Conservation (phyloP, 2,797 vertebrate genomes). For the Brachyalestes nurse region DNA sequence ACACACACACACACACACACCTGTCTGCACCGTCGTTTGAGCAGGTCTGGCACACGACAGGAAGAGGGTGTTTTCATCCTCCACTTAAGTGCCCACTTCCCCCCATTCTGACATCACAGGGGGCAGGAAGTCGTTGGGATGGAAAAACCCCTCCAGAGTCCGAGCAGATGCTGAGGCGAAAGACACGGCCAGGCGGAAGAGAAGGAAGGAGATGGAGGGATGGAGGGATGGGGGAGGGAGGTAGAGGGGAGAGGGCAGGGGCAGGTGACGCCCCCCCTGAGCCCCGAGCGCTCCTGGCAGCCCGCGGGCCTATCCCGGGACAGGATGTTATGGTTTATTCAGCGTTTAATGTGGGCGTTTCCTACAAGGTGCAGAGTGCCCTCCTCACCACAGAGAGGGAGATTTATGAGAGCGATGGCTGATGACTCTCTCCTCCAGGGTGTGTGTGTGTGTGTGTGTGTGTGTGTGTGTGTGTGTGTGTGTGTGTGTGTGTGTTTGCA, state of each 20-base stretch:
- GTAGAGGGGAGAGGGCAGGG: constrained; percentile 46
- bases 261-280: constrained; percentile 67
- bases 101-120: constrained; percentile 79
- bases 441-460: constrained; percentile 25
- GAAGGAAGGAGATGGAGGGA: constrained; percentile 51
- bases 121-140: constrained; percentile 91
- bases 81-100: constrained; percentile 85
- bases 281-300: constrained; percentile 68
- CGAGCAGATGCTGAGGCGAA: constrained; percentile 64
- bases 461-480: constrained; percentile 14
- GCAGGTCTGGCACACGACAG: constrained; percentile 86
- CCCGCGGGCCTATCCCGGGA: constrained; percentile 59
- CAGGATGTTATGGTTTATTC: constrained; percentile 93
- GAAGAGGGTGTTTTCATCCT: constrained; percentile 90
- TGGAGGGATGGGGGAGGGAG: constrained; percentile 55
- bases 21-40: constrained; percentile 48
- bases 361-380: constrained; percentile 86
- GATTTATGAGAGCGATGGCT: constrained; percentile 86
- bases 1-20: constrained; percentile 44
- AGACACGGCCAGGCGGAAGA: constrained; percentile 57
- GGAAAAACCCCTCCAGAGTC: constrained; percentile 78
- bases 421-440: constrained; percentile 67
- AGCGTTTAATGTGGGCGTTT: constrained; percentile 82
- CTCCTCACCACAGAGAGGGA: constrained; percentile 76
- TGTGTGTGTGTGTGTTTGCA: not conserved